Conservation (phyloP, 53 echinoderm and acorn worm species). For the Holothuria leucospilota region DNA sequence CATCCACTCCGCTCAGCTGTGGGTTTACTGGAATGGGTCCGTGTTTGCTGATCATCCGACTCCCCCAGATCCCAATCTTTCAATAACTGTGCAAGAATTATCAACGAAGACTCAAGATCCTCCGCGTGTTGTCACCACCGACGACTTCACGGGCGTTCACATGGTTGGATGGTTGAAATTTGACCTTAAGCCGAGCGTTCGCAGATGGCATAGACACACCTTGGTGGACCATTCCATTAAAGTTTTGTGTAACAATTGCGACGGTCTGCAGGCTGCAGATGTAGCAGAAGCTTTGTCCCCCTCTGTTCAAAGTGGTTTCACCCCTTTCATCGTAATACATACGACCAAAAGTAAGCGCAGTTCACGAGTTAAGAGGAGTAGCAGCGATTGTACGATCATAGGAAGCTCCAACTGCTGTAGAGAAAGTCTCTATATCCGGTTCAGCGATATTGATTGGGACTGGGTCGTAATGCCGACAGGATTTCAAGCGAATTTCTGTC, state of each 20-base stretch:
- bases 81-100: neutral
- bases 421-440: constrained; percentile 45
- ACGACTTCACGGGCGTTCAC: neutral
- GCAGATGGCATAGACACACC: constrained; percentile 62
- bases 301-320: neutral
- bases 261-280: neutral
- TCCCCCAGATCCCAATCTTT: neutral
- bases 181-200: constrained; percentile 58
- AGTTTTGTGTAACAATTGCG: constrained; percentile 37
- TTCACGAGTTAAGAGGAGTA: constrained; percentile 45
- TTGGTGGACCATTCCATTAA: constrained; percentile 49
- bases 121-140: neutral
- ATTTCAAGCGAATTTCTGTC: constrained; percentile 66
- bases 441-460: constrained; percentile 67
- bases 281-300: constrained; percentile 19
- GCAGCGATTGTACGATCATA: constrained; percentile 46
- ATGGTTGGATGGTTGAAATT: constrained; percentile 61
- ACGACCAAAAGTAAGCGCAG: constrained; percentile 41
- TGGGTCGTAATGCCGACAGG: constrained; percentile 59
- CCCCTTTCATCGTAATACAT: constrained; percentile 63
- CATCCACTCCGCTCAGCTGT: constrained; percentile 31
- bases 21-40: constrained; percentile 43
- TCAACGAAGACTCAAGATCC: too few relatives aligned
- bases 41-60: constrained; percentile 2
- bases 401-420: constrained; percentile 58